Evolutionary conservation across 2,797 vertebrate species (phyloP), one percentile per base, ranked within the genome.

Genomic region (Harpagifer antarcticus): DNA sequence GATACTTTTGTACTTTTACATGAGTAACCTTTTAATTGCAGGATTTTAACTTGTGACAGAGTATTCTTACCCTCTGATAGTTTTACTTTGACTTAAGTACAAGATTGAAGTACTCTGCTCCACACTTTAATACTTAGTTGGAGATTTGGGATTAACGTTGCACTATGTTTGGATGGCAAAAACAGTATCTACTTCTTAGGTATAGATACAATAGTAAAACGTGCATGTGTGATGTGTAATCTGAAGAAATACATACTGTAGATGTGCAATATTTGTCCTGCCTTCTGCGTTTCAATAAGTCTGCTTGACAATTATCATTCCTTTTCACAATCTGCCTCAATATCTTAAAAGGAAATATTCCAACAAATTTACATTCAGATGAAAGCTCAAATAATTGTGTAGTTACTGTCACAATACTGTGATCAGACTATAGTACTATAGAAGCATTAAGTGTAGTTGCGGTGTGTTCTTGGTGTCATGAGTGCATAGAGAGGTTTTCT

Each of bases 391-490:
- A 72, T 75, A 63, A 48, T 11, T 23, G 5, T 9, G 31, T 68
- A 23, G 45, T 66, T 52, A 7, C 49, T 64, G 10, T 62, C 62
- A 27, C 20, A 23, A 9, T 53, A 42, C 42, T 68, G 31, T 14
- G 61, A 59, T 45, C 19, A 48, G 47, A 23, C 23, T 23, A 20
- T n/a, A n/a, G n/a, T 47, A 23, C 23, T 23, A 37, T 37, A 9
- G 27, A 50, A 47, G 33, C 15, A 10, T 70, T 59, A 7, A 17
- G 50, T 50, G 9, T 48, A 40, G 57, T 13, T 53, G 31, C 54
- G 68, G 47, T 55, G 64, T 69, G 20, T 14, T 27, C 2, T 13
- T 56, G 12, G 55, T 76, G 53, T 76, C 27, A 49, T 58, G 63
- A 68, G 44, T 13, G 47, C 43, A 5, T 17, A 8, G 17, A 13